Conservation (phyloP, 2,888 invertebrate genomes). For the Leptopterna dolabrata region DNA sequence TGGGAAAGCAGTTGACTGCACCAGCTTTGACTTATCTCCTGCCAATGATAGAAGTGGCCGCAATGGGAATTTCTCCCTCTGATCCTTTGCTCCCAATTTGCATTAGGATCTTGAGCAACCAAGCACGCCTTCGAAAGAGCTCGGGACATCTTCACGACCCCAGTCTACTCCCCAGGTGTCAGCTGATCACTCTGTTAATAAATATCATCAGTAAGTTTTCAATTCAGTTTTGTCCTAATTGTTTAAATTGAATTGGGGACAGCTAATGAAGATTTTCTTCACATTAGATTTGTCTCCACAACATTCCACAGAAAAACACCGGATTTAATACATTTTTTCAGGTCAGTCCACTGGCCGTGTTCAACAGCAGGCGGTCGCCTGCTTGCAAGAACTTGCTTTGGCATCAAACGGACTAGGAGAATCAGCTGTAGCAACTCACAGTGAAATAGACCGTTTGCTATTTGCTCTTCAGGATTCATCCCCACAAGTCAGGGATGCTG, state of each 20-base stretch:
- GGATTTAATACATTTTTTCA: constrained; percentile 63
- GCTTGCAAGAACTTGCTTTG: constrained; percentile 83
- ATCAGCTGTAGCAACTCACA: constrained; percentile 73
- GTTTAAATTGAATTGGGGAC: no score
- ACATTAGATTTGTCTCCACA: no score
- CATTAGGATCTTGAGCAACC: constrained; percentile 77
- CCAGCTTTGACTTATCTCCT: constrained; percentile 87
- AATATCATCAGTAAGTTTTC: constrained; percentile 76
- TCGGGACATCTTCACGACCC: constrained; percentile 75
- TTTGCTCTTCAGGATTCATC: constrained; percentile 79
- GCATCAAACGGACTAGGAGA: constrained; percentile 78
- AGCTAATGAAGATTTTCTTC: no score
- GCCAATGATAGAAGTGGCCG: constrained; percentile 77
- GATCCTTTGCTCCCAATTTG: constrained; percentile 73
- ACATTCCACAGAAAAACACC: not conserved
- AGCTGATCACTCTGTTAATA: constrained; percentile 84
- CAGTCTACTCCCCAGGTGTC: constrained; percentile 80
- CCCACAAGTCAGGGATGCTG: constrained; percentile 81
- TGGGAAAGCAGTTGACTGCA: constrained; percentile 71
- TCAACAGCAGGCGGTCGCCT: constrained; percentile 82
- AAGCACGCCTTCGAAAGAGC: constrained; percentile 75
- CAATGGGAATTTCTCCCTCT: constrained; percentile 68
- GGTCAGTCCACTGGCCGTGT: constrained; percentile 76
- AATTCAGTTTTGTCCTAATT: not conserved
- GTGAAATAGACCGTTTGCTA: constrained; percentile 82